Percentiles rank a stretch among this genome's conserved stretches.
These are phyloP conservation scores for Mellivora capensis DNA, from an alignment of 2,113 vertebrate genomes.

Conservation along the genomic window DNA sequence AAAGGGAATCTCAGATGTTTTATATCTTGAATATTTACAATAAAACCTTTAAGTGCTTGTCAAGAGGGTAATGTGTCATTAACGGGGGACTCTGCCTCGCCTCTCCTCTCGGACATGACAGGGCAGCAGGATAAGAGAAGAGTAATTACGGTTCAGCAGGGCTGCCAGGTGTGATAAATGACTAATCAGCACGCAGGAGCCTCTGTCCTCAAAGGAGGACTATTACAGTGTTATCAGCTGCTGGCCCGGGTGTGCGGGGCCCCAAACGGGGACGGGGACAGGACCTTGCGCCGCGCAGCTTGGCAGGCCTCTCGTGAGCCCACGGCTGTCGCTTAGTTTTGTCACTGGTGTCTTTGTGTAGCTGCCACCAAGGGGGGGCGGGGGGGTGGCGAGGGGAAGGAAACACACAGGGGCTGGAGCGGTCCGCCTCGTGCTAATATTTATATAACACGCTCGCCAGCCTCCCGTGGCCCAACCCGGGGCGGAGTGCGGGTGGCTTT, in stretches of 20 bases:
- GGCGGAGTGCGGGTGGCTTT: not conserved
- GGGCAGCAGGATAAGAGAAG: slow-evolving; percentile 97
- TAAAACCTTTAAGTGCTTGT: slow-evolving; percentile 88
- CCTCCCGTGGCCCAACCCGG: not conserved
- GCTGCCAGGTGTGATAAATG: slow-evolving; percentile 99
- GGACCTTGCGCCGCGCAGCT: slow-evolving; percentile 84
- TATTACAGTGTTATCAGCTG: slow-evolving; percentile 99
- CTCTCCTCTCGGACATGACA: slow-evolving; percentile 96
- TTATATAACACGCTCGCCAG: not conserved
- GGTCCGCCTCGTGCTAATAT: not conserved
- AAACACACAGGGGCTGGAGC: not conserved
- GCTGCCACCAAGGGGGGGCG: slow-evolving; percentile 60
- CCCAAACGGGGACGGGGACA: slow-evolving; percentile 84
- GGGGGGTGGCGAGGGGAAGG: not conserved
- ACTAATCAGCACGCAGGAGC: slow-evolving; percentile 98
- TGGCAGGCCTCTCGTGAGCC: slow-evolving; percentile 75
- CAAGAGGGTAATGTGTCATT: slow-evolving; percentile 90
- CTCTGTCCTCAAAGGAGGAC: slow-evolving; percentile 97
- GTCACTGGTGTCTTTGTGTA: slow-evolving; percentile 78
- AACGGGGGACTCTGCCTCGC: slow-evolving; percentile 85
- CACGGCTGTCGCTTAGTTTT: slow-evolving; percentile 47
- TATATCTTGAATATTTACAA: slow-evolving; percentile 90
- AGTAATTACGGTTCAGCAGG: slow-evolving; percentile 99
- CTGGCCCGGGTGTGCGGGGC: slow-evolving; percentile 85
- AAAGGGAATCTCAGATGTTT: slow-evolving; percentile 89